A percentile compares a stretch with the other conserved stretches of the same genome.
Evolutionary conservation across 2,888 invertebrate genomes (phyloP).

Genomic region (Opisthograptis luteolata): DNA sequence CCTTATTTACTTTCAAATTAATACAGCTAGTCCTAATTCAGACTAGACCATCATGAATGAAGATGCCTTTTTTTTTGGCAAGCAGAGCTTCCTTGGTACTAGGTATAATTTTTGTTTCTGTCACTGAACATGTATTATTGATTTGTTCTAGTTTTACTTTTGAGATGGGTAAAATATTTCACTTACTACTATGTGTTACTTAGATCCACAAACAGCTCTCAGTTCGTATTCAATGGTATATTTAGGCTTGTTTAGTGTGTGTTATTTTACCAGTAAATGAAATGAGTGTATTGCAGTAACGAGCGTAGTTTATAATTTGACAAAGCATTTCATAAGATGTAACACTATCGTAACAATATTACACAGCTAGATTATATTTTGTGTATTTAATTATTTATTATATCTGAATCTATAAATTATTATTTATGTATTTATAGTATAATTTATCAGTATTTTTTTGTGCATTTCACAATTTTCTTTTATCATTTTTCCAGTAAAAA

Average conservation of each 20-base stretch:
- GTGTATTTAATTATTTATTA: no score
- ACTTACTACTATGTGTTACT: slow-evolving; percentile 34
- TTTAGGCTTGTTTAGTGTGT: not conserved
- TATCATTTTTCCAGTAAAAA: no score
- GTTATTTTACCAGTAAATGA: no score
- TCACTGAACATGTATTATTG: slow-evolving; percentile 42
- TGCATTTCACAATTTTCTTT: no score
- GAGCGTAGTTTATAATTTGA: no score
- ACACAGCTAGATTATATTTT: no score
- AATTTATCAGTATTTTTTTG: no score
- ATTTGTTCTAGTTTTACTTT: slow-evolving; percentile 82
- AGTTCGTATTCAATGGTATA: not conserved
- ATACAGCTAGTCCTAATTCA: slow-evolving; percentile 6
- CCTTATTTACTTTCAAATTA: slow-evolving; percentile 11
- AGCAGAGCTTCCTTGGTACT: not conserved
- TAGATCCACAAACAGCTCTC: slow-evolving; percentile 5
- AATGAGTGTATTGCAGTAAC: no score
- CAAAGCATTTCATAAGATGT: no score
- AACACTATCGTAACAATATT: no score
- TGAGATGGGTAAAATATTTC: slow-evolving; percentile 53
- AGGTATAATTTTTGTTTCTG: not conserved
- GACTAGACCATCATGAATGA: slow-evolving; percentile 11
- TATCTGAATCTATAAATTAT: no score
- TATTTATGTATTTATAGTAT: no score
- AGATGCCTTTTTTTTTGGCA: slow-evolving; percentile 5